phyloP scores from a whole-genome alignment of 2,797 vertebrate genomes.

The Tarsius wallacei region DNA sequence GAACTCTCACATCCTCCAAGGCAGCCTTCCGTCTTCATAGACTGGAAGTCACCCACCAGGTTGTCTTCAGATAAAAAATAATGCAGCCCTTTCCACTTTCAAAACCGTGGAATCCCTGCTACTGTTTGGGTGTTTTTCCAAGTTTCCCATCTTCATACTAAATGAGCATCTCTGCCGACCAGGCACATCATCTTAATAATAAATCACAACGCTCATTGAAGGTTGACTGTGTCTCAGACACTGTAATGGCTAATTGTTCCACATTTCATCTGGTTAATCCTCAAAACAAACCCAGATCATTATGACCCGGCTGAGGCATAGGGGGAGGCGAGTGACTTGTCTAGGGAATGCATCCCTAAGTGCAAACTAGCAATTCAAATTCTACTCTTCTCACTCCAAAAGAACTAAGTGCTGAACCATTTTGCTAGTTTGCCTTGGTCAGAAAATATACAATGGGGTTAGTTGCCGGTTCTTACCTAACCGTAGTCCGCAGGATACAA shows the following conservation, averaged over 20 bases:
- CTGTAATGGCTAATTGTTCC: neutral
- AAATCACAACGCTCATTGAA: neutral
- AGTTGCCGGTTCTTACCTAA: neutral
- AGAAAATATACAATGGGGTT: neutral
- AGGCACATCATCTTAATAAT: neutral
- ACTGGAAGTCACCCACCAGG: neutral
- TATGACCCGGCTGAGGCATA: neutral
- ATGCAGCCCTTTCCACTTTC: neutral
- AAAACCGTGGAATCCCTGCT: neutral
- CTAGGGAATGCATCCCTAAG: too few relatives aligned
- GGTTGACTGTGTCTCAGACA: neutral
- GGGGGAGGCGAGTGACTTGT: neutral
- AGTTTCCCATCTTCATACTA: neutral
- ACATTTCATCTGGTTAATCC: neutral
- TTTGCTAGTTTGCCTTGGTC: neutral
- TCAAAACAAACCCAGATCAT: neutral
- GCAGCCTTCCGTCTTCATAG: neutral
- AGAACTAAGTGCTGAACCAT: neutral
- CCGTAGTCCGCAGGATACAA: neutral
- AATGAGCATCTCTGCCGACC: neutral
- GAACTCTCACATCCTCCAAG: neutral
- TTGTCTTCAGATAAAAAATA: neutral
- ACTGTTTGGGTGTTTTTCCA: neutral
- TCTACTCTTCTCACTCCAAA: neutral
- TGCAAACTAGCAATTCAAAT: neutral